These are phyloP conservation scores for Tetranychus truncatus DNA, from an alignment of 2,888 invertebrate genomes.

Conservation along the genomic window DNA sequence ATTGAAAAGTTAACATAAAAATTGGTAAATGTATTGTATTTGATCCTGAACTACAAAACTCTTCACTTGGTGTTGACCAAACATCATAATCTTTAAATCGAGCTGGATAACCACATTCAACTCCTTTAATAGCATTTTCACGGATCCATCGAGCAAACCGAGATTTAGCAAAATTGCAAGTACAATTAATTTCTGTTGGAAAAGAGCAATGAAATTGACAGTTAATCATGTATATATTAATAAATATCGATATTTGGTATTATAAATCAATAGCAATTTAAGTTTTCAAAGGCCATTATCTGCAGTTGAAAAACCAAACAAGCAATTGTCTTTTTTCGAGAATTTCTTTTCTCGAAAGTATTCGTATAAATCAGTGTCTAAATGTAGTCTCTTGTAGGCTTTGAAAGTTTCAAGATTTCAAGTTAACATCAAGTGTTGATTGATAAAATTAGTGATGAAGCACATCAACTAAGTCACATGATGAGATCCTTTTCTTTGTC, in stretches of 20 bases:
- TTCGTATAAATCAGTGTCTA: too few relatives aligned
- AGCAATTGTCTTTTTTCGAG: neutral
- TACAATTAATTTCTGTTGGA: conserved; percentile 18
- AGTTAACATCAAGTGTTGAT: too few relatives aligned
- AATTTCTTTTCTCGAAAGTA: too few relatives aligned
- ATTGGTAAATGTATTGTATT: neutral
- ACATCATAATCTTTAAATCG: conserved; percentile 17
- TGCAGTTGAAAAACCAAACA: neutral
- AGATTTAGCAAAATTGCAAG: conserved; percentile 21
- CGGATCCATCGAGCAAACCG: conserved; percentile 22
- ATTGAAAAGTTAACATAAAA: neutral
- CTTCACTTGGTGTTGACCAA: conserved; percentile 20
- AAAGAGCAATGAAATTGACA: neutral
- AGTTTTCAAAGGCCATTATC: too few relatives aligned
- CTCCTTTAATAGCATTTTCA: conserved; percentile 21
- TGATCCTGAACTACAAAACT: conserved; percentile 16
- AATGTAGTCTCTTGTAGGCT: too few relatives aligned
- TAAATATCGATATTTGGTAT: neutral
- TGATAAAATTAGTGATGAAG: too few relatives aligned
- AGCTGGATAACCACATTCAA: conserved; percentile 14
- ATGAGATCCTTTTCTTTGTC: too few relatives aligned
- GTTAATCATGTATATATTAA: neutral
- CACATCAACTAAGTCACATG: too few relatives aligned
- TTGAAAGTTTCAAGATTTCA: too few relatives aligned
- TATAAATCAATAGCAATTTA: too few relatives aligned